These are phyloP conservation scores for Acrobasis consociella DNA, from an alignment of 2,888 invertebrate genomes.

Conservation along the genomic window DNA sequence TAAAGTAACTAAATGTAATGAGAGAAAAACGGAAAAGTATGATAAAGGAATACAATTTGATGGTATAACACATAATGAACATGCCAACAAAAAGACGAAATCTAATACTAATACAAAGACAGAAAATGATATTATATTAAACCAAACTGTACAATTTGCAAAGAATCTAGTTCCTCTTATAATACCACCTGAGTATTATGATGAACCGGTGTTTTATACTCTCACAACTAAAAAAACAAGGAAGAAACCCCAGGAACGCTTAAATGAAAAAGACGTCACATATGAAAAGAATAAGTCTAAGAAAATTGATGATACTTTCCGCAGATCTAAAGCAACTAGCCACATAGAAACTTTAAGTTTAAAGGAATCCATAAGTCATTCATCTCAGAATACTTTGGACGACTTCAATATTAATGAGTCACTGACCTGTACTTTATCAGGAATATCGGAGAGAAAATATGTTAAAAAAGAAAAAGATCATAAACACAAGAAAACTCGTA, in stretches of 20 bases:
- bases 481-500: conserved; percentile 38
- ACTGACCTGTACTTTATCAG: conserved; percentile 61
- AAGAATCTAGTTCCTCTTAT: conserved; percentile 62
- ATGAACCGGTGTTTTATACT: conserved; percentile 56
- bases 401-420: conserved; percentile 66
- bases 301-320: conserved; percentile 45
- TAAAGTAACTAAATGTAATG: conserved; percentile 25
- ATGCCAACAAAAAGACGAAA: conserved; percentile 33
- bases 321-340: conserved; percentile 42
- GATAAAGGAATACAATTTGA: conserved; percentile 54
- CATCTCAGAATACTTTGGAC: conserved; percentile 62
- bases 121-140: conserved; percentile 51
- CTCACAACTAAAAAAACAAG: conserved; percentile 57
- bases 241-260: conserved; percentile 33
- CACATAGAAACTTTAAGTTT: conserved; percentile 45
- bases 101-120: conserved; percentile 37
- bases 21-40: conserved; percentile 35
- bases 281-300: conserved; percentile 47
- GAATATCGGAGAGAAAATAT: conserved; percentile 57
- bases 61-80: conserved; percentile 34
- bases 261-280: conserved; percentile 34
- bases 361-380: conserved; percentile 52
- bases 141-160: conserved; percentile 65
- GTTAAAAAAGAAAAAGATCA: conserved; percentile 39
- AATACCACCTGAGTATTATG: conserved; percentile 54